A percentile compares a stretch with the other conserved stretches of the same genome.
Evolutionary conservation across 2,888 invertebrate species (phyloP).

Genomic region (Epinotia bilunana): DNA sequence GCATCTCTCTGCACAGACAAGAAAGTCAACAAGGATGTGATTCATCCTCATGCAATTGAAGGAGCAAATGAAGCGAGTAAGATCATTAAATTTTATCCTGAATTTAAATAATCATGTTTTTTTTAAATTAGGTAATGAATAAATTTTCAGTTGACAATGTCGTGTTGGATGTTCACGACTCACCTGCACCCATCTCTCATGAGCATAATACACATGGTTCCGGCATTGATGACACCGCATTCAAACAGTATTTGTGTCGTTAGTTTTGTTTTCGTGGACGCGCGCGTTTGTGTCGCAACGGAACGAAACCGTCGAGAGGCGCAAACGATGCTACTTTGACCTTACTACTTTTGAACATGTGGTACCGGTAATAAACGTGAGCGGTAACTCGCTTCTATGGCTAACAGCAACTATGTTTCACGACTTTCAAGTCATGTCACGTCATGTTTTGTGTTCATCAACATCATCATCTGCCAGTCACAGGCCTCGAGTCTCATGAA

Average conservation of each 20-base stretch:
- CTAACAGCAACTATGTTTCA: not conserved
- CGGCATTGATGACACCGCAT: constrained; percentile 21
- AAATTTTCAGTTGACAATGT: constrained; percentile 40
- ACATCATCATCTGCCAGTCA: too few relatives aligned
- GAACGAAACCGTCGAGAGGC: constrained; percentile 63
- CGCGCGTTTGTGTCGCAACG: constrained; percentile 35
- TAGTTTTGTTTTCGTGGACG: constrained; percentile 26
- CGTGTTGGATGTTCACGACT: constrained; percentile 40
- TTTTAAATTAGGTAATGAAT: constrained; percentile 40
- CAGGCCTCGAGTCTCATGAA: too few relatives aligned
- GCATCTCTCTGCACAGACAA: constrained; percentile 60
- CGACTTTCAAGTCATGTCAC: too few relatives aligned
- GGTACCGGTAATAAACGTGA: constrained; percentile 25
- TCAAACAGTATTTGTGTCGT: not conserved
- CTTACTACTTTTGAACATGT: constrained; percentile 54
- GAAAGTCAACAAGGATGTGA: constrained; percentile 46
- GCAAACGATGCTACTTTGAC: constrained; percentile 75
- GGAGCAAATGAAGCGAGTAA: constrained; percentile 60
- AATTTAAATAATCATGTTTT: constrained; percentile 29
- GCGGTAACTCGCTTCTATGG: constrained; percentile 2
- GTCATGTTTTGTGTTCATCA: too few relatives aligned
- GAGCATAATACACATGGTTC: constrained; percentile 30
- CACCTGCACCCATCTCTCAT: constrained; percentile 24
- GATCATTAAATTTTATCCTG: constrained; percentile 40
- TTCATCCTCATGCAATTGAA: constrained; percentile 64